These are phyloP conservation scores for Orcinus orca DNA, from an alignment of 2,113 vertebrate genomes.

Conservation along the genomic window DNA sequence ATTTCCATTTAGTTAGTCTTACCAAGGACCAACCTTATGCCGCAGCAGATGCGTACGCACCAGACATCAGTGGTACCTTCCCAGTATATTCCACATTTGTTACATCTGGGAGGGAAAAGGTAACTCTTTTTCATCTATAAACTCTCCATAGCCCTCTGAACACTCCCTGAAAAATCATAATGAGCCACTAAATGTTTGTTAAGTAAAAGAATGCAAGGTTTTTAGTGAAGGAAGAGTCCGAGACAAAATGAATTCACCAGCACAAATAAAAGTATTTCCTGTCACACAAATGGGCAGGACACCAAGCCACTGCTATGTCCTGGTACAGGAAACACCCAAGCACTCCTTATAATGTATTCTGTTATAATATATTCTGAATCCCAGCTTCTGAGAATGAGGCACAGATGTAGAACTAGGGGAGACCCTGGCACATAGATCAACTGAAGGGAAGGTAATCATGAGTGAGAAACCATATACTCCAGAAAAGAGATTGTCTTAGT, in stretches of 20 bases:
- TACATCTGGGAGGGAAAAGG: background rate
- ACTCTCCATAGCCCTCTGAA: background rate
- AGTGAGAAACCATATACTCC: background rate
- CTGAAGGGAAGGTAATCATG: background rate
- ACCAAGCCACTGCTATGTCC: constrained; percentile 29
- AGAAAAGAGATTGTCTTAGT: background rate
- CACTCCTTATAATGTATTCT: background rate
- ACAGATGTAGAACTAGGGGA: background rate
- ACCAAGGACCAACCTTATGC: background rate
- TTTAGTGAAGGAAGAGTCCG: background rate
- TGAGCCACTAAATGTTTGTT: background rate
- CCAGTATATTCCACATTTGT: background rate
- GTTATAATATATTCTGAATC: background rate
- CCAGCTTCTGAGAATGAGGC: background rate
- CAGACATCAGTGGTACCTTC: background rate
- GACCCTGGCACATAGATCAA: background rate
- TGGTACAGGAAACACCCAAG: background rate
- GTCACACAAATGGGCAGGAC: background rate
- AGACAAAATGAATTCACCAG: constrained; percentile 42
- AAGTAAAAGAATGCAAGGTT: background rate
- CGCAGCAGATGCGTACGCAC: background rate
- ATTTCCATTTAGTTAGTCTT: background rate
- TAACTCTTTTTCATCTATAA: background rate
- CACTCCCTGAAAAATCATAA: background rate
- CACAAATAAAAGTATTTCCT: constrained; percentile 42